Evolutionary conservation across 2,797 vertebrate species (phyloP), one percentile per base, ranked within the genome.

Genomic region (Bufotes viridis): DNA sequence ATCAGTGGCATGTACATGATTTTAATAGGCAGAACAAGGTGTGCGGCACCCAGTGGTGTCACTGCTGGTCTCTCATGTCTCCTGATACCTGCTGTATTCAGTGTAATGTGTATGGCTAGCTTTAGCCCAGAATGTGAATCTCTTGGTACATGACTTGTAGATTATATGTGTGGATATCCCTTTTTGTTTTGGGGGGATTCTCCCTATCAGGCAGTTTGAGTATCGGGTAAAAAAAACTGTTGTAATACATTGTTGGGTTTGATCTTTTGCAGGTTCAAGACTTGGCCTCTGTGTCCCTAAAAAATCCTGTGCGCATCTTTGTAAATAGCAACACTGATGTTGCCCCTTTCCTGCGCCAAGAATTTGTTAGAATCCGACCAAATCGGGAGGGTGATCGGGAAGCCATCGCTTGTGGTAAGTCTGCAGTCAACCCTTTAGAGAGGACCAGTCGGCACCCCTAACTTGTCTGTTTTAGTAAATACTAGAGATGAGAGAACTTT

Each of bases 281-380:
- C 85, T 92, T 99, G 93, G 98, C 98, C 0, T 96, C 98, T 0
- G 98, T 99, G 79, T 99, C 98, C 0, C 82, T 99, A 92, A 97
- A 97, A 90, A 95, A 97, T 92, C 98, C 98, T 0, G 89, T 97
- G 84, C 94, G 96, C 87, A 96, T 99, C 94, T 99, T 99, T 58
- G 98, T 99, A 18, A 99, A 99, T 93, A 99, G 98, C 91, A 99
- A 99, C 93, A 99, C 98, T 0, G 98, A 99, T 0, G 98, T 99
- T 13, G 98, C 98, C 0, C 98, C 98, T 0, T 99, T 97, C 92
- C 95, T 99, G 86, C 95, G 97, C 8, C 98, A 99, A 91, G 98
- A 99, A 90, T 99, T 99, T 70, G 92, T 99, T 86, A 93, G 98
- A 1, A 97, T 99, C 90, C 95, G 98, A 90, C 95, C 96, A 0